Percentiles rank a stretch among this genome's conserved stretches.
phyloP scores from a whole-genome alignment of 2,113 vertebrate genomes.

The Tympanuchus pallidicinctus region DNA sequence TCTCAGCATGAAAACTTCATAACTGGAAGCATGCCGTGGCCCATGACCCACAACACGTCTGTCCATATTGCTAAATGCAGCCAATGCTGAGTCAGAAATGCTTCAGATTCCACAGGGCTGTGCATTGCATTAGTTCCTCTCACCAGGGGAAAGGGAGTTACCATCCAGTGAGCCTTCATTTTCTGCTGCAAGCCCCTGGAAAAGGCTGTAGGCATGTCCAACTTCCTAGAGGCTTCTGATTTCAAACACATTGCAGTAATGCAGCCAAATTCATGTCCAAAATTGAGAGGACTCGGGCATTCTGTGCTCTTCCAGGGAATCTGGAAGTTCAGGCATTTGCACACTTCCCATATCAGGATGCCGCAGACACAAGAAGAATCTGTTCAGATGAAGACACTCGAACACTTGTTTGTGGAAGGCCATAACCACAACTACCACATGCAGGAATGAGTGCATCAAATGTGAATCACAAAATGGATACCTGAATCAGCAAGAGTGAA shows the following conservation, averaged over 20 bases:
- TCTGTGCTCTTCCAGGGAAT: background rate
- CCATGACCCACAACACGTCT: background rate
- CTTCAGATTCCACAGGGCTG: background rate
- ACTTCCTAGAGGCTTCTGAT: background rate
- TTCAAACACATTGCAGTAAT: background rate
- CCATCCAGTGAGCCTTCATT: fast-evolving
- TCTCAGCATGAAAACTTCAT: background rate
- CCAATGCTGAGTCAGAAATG: background rate
- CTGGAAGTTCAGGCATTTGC: background rate
- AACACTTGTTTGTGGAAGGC: background rate
- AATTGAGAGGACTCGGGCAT: background rate
- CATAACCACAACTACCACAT: background rate
- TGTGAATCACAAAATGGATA: background rate
- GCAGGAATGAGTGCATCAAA: background rate
- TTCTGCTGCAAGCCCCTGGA: background rate
- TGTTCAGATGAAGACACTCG: background rate
- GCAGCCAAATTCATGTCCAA: background rate
- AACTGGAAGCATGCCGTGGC: background rate
- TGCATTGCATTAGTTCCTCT: background rate
- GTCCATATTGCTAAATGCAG: background rate
- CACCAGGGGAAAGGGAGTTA: background rate
- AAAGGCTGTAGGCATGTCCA: background rate
- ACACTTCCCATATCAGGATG: background rate
- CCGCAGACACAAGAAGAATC: background rate
- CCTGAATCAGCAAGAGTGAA: background rate